Base-by-base conservation (phyloP, 2,888 invertebrate genomes). In the Phyto melanocephala region DNA sequence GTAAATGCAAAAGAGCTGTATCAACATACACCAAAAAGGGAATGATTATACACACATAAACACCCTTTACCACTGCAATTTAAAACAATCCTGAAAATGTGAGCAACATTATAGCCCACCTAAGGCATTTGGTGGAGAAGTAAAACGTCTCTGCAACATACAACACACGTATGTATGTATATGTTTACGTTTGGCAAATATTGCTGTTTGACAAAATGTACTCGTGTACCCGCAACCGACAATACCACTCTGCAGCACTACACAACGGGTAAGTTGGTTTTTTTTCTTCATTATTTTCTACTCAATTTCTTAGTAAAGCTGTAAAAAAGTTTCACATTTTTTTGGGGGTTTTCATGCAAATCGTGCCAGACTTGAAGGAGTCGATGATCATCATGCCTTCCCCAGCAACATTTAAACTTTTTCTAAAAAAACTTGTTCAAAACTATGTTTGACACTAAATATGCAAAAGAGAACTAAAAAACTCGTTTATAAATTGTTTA, bases 311-410 rank as follows among this genome's bases (percentile, higher is more conserved):
- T 58, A 42, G 8, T 58, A 67, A 79, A 77, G 8, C 6, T 58
- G 15, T 10, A 58, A 45, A n/a, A 47, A 28, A 50, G 5, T 40
- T 60, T 56, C 2, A n/a, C 13, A 13, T 33, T 22, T 37, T 45
- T 65, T 65, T 22, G 13, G n/a, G 20, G 1, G 24, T 22, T 20
- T 1, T 24, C n/a, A n/a, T 28, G 37, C 24, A 63, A 79, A 52
- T 52, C 65, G 58, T 72, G 79, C 52, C 67, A 79, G 79, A 79
- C 79, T 79, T 24, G 24, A 52, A 60, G 79, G 79, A 79, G 79
- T 79, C 79, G 1, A 40, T 42, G 50, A 15, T 3, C 22, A 70
- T 4, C 42, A 54, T 37, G 8, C 33, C 10, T 17, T 58, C 13
- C 2, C 20, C 1, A 15, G 20, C 35, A 20, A 45, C 35, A 11